phyloP scores from a whole-genome alignment of 2,797 vertebrate species.

The Coreius guichenoti region DNA sequence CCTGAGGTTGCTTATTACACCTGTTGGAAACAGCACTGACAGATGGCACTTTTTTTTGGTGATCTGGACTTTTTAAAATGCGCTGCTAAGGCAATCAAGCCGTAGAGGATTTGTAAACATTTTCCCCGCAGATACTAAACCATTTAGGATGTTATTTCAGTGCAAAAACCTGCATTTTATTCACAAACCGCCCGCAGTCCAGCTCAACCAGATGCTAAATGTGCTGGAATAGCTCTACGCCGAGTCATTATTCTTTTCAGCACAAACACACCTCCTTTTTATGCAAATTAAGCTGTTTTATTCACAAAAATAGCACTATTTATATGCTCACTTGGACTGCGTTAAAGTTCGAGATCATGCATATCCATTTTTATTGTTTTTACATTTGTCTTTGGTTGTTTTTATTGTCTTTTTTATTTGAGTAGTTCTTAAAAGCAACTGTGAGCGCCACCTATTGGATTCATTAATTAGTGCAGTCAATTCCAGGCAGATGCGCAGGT shows the following conservation, averaged over 20 bases:
- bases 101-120: conserved; percentile 45
- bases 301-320: not conserved
- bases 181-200: not conserved
- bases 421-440: not conserved
- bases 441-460: not conserved
- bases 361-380: not conserved
- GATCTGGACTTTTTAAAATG: conserved; percentile 38
- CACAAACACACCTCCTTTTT: not conserved
- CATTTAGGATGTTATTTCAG: conserved; percentile 11
- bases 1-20: conserved; percentile 54
- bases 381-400: not conserved
- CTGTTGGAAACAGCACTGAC: conserved; percentile 56
- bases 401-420: not conserved
- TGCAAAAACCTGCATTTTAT: conserved; percentile 7
- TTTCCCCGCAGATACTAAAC: conserved; percentile 13
- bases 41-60: conserved; percentile 43
- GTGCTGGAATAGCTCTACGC: not conserved
- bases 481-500: no score
- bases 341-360: not conserved
- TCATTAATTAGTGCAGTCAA: not conserved
- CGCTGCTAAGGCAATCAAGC: conserved; percentile 28
- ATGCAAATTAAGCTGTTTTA: not conserved
- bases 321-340: not conserved
- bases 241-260: not conserved
- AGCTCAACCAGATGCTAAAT: conserved; percentile 24